A percentile compares a stretch with the other conserved stretches of the same genome.
Evolutionary conservation across 2,888 invertebrate species (phyloP).

Genomic region (Acanthosepion lycidas): DNA sequence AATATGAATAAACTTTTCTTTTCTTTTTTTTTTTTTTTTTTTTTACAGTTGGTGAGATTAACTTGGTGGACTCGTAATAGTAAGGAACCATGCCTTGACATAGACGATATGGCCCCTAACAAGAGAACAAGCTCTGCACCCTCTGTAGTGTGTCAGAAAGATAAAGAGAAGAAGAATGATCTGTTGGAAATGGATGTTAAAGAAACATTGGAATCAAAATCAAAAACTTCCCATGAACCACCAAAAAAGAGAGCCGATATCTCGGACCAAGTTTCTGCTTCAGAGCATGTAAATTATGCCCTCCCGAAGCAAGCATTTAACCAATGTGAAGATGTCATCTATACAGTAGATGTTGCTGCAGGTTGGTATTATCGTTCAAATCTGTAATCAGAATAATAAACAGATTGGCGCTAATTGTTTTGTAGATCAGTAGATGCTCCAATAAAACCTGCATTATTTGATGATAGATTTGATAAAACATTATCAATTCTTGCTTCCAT

Average conservation of each 20-base stretch:
- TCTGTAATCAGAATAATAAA: too few species aligned
- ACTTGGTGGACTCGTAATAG: conserved; percentile 66
- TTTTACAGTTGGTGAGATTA: conserved; percentile 58
- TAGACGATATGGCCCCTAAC: conserved; percentile 51
- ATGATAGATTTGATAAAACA: too few species aligned
- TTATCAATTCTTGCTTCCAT: too few species aligned
- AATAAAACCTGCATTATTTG: too few species aligned
- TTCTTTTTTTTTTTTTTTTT: not conserved
- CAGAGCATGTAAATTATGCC: not conserved
- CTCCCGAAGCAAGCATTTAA: not conserved
- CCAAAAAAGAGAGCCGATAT: not conserved
- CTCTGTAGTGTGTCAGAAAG: not conserved
- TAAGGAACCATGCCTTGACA: conserved; percentile 59
- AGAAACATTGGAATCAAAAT: not conserved
- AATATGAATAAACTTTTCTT: not conserved
- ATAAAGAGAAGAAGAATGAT: not conserved
- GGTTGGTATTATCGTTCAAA: not conserved
- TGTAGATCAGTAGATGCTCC: too few species aligned
- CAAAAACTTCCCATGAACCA: not conserved
- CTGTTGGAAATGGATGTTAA: not conserved
- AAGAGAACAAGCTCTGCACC: not conserved
- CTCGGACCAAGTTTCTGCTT: not conserved
- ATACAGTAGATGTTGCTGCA: not conserved
- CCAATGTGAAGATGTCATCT: not conserved
- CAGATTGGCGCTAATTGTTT: too few species aligned